phyloP scores from a whole-genome alignment of 2,797 vertebrate genomes.

The Scomberomorus guttatus region DNA sequence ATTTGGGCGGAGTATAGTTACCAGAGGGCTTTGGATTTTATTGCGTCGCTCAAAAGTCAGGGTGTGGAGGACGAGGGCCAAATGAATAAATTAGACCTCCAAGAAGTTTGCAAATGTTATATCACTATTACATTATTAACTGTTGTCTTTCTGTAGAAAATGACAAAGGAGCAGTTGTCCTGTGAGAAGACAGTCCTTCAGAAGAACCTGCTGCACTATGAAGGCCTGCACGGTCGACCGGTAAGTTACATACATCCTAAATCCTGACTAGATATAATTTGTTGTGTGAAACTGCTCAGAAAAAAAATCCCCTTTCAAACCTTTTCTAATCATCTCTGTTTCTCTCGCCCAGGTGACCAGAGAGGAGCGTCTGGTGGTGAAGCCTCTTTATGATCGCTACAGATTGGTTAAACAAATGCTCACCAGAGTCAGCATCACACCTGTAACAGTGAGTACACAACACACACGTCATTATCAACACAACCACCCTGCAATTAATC shows the following conservation, averaged over 20 bases:
- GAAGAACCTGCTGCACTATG: slow-evolving; percentile 96
- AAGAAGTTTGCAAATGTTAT: too few relatives aligned
- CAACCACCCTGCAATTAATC: too few relatives aligned
- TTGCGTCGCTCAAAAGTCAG: too few relatives aligned
- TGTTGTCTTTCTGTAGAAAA: slow-evolving; percentile 86
- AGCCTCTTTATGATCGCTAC: slow-evolving; percentile 97
- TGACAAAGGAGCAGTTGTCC: slow-evolving; percentile 96
- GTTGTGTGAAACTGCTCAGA: not conserved
- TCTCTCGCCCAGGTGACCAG: slow-evolving; percentile 87
- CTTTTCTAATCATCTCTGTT: not conserved
- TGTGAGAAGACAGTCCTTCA: slow-evolving; percentile 96
- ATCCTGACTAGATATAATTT: not conserved
- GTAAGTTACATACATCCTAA: slow-evolving; percentile 76
- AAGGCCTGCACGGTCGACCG: slow-evolving; percentile 95
- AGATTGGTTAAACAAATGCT: slow-evolving; percentile 98
- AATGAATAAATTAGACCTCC: too few relatives aligned
- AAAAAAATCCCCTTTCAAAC: not conserved
- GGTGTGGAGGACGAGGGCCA: too few relatives aligned
- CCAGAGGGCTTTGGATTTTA: too few relatives aligned
- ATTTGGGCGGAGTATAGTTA: too few relatives aligned
- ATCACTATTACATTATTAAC: not conserved
- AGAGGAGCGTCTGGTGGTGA: slow-evolving; percentile 95
- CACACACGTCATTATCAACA: not conserved
- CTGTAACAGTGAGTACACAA: slow-evolving; percentile 90
- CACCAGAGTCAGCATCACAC: slow-evolving; percentile 95